phyloP scores from a whole-genome alignment of 2,888 invertebrate genomes.

The Nineta flava region DNA sequence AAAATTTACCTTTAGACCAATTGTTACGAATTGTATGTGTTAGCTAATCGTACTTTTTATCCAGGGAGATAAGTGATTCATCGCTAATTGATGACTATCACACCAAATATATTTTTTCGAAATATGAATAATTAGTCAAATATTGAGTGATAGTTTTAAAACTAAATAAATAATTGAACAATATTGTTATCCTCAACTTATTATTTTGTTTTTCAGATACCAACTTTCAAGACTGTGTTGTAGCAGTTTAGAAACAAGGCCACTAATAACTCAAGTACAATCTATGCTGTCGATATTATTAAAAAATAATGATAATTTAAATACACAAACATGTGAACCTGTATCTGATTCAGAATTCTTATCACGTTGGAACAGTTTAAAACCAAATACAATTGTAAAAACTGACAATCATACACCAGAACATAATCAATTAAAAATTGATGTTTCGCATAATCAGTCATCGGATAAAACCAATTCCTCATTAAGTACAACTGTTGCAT shows the following conservation, averaged over 20 bases:
- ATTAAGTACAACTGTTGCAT: background rate
- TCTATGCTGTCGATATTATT: slow-evolving; percentile 32
- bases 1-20: no score
- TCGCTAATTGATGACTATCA: no score
- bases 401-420: slow-evolving; percentile 33
- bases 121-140: no score
- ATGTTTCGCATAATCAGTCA: background rate
- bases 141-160: no score
- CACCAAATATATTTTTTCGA: no score
- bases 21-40: no score
- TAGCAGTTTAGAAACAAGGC: slow-evolving; percentile 31
- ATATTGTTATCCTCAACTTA: no score
- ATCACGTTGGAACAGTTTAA: slow-evolving; percentile 53
- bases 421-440: slow-evolving; percentile 8
- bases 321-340: slow-evolving; percentile 13
- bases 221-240: slow-evolving; percentile 61
- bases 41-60: no score
- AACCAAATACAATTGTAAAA: slow-evolving; percentile 45
- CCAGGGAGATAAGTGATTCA: no score
- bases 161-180: no score
- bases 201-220: slow-evolving; percentile 41
- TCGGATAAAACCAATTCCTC: background rate
- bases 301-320: slow-evolving; percentile 20
- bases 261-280: slow-evolving; percentile 32
- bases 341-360: slow-evolving; percentile 44